Evolutionary conservation across 2,797 vertebrate genomes (phyloP).

Genomic region (Coccyzus lansbergi): DNA sequence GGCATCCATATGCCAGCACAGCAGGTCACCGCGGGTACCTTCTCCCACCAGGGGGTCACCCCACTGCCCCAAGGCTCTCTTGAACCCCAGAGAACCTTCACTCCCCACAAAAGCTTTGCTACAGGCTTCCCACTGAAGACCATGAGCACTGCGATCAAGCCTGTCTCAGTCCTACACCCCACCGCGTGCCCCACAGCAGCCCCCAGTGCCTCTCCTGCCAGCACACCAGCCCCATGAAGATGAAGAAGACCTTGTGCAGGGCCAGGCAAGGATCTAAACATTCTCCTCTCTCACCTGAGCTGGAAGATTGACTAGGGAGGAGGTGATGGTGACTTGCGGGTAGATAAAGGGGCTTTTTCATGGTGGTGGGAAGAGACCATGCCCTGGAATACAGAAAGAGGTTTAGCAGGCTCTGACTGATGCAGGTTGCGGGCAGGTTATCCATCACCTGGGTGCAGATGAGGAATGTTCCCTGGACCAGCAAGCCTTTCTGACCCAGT

Average conservation of each 20-base stretch:
- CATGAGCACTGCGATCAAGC: neutral
- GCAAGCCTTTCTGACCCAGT: neutral
- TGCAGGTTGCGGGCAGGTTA: neutral
- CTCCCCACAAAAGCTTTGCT: neutral
- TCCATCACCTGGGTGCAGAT: no score
- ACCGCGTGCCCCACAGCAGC: neutral
- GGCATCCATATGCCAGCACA: neutral
- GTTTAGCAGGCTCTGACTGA: neutral
- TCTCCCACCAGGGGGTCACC: no score
- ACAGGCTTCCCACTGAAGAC: neutral
- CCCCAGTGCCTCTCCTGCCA: fast-evolving
- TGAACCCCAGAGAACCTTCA: neutral
- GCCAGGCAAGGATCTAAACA: neutral
- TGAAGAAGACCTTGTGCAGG: neutral
- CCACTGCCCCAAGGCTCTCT: neutral
- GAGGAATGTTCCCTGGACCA: fast-evolving
- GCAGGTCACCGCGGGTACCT: fast-evolving
- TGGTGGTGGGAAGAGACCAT: neutral
- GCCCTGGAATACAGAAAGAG: fast-evolving
- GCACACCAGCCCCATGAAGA: neutral
- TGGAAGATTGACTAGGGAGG: neutral
- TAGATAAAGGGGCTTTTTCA: neutral
- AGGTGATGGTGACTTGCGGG: no score
- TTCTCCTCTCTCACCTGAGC: fast-evolving
- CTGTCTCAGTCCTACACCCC: fast-evolving